Conservation (phyloP, 1,140 invertebrate species). For the Metopolophium dirhodum region DNA sequence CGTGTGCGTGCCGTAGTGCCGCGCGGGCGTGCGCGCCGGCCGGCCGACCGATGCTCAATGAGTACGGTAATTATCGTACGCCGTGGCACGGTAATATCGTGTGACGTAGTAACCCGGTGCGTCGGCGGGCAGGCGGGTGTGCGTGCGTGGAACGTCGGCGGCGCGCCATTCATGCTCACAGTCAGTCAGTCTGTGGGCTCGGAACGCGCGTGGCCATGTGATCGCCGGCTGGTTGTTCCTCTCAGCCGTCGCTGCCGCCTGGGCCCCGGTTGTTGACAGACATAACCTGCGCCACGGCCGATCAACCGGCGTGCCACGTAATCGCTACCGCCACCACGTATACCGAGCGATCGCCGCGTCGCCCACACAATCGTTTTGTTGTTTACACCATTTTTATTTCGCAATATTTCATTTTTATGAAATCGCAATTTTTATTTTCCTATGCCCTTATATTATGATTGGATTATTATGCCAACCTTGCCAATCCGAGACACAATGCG, state of each 20-base stretch:
- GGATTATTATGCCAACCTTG: not conserved
- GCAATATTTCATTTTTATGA: not conserved
- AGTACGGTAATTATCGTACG: slow-evolving; percentile 50
- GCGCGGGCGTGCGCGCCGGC: not conserved
- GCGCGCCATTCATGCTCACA: slow-evolving; percentile 55
- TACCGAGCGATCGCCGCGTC: slow-evolving; percentile 39
- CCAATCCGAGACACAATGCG: not conserved
- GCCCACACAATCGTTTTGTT: not conserved
- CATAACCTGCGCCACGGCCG: slow-evolving; percentile 56
- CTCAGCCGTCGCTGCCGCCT: not conserved
- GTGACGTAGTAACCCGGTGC: slow-evolving; percentile 45
- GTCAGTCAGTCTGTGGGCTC: slow-evolving; percentile 52
- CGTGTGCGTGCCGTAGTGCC: not conserved
- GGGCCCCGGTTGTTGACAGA: slow-evolving; percentile 51
- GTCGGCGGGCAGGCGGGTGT: not conserved
- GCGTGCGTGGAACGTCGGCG: slow-evolving; percentile 15
- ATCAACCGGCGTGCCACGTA: slow-evolving; percentile 56
- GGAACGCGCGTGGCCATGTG: slow-evolving; percentile 31
- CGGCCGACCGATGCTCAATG: slow-evolving; percentile 15
- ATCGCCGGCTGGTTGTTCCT: slow-evolving; percentile 31
- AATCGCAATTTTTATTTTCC: not conserved
- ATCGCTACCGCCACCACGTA: slow-evolving; percentile 10
- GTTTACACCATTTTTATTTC: not conserved
- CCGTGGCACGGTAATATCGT: slow-evolving; percentile 39
- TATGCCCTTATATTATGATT: not conserved